A percentile compares a stretch with the other conserved stretches of the same genome.
Evolutionary conservation across 2,888 invertebrate genomes (phyloP).

Genomic region (Dynastes maya): DNA sequence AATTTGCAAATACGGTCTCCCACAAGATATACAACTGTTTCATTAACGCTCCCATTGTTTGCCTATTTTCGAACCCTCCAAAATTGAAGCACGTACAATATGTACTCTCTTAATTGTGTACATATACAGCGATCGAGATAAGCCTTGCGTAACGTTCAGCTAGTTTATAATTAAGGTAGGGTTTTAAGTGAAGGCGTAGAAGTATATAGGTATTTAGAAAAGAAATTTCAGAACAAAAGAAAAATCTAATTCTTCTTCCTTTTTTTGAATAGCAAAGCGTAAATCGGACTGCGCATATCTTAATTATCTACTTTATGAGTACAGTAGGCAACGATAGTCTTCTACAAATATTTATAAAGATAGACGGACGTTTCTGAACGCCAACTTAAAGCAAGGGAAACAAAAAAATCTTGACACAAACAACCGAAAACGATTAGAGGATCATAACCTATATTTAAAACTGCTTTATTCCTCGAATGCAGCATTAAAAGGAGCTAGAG

Average conservation of each 20-base stretch:
- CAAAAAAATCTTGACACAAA: no score
- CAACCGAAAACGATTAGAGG: not conserved
- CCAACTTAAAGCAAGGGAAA: no score
- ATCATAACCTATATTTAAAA: not conserved
- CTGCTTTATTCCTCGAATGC: not conserved
- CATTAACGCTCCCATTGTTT: not conserved
- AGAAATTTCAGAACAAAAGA: no score
- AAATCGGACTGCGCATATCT: no score
- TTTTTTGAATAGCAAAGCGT: no score
- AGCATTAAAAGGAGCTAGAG: not conserved
- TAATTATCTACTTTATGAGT: no score
- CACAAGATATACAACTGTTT: slow-evolving; percentile 1
- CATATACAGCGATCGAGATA: not conserved
- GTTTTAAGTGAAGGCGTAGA: not conserved
- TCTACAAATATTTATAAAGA: no score
- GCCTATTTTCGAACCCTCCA: not conserved
- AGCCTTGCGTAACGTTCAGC: not conserved
- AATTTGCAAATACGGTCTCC: not conserved
- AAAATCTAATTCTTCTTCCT: no score
- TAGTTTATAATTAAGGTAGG: not conserved
- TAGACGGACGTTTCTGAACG: no score
- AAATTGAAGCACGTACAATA: not conserved
- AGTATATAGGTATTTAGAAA: not conserved
- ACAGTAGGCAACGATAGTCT: no score
- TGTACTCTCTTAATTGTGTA: not conserved